phyloP scores from a whole-genome alignment of 2,797 vertebrate species.

The Vespertilio murinus region DNA sequence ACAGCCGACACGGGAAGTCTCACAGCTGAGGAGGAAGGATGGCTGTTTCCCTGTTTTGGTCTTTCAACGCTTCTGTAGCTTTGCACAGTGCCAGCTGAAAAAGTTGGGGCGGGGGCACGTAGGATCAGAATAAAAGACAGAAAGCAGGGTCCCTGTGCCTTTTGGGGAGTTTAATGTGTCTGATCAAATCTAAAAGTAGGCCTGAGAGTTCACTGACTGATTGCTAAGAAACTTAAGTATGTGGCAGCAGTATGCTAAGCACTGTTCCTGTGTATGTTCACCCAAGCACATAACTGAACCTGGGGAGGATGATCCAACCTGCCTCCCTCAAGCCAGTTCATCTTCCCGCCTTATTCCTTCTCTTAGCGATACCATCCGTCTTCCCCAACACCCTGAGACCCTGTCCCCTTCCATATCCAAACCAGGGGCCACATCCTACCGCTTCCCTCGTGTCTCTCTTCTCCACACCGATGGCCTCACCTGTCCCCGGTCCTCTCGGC shows the following conservation, averaged over 20 bases:
- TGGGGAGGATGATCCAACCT: no score
- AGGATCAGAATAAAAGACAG: slow-evolving; percentile 6
- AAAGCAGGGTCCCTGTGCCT: neutral
- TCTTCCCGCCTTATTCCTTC: neutral
- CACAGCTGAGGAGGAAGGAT: neutral
- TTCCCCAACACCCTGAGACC: neutral
- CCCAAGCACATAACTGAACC: neutral
- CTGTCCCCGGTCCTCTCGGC: neutral
- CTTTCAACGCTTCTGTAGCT: neutral
- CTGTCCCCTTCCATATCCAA: neutral
- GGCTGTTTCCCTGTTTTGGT: neutral
- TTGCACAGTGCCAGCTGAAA: slow-evolving; percentile 8
- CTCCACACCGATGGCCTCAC: neutral
- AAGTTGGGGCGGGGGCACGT: neutral
- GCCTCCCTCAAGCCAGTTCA: neutral
- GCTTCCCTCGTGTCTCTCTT: neutral
- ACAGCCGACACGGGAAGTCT: neutral
- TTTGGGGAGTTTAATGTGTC: neutral
- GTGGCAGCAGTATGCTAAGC: neutral
- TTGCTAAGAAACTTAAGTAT: neutral
- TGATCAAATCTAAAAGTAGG: slow-evolving; percentile 22
- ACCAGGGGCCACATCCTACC: neutral
- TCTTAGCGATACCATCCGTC: neutral
- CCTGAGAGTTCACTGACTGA: neutral
- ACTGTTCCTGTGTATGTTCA: neutral